Evolutionary conservation across 2,888 invertebrate species (phyloP).

Genomic region (Busseola fusca): DNA sequence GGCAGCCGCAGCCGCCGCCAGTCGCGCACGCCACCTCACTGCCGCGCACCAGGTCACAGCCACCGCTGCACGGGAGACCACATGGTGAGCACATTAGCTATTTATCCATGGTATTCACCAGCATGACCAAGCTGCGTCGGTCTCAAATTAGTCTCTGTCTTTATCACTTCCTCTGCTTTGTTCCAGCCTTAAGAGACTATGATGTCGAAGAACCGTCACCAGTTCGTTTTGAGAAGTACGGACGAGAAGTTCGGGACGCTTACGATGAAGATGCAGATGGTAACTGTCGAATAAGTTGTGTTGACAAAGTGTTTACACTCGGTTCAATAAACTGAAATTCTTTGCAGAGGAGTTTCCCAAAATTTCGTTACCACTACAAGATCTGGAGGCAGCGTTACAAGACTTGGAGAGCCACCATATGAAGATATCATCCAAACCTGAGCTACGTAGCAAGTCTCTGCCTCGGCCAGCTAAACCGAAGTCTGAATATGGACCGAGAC

Average conservation of each 20-base stretch:
- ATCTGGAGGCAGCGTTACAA: slow-evolving; percentile 82
- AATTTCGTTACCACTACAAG: slow-evolving; percentile 83
- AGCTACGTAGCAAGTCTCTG: slow-evolving; percentile 80
- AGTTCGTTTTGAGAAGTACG: slow-evolving; percentile 68
- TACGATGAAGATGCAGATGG: slow-evolving; percentile 76
- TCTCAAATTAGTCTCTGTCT: too few species aligned
- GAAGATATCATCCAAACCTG: slow-evolving; percentile 73
- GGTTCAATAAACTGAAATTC: not conserved
- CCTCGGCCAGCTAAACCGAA: slow-evolving; percentile 79
- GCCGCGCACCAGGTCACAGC: slow-evolving; percentile 75
- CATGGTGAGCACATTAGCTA: slow-evolving; percentile 56
- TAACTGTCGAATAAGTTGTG: slow-evolving; percentile 44
- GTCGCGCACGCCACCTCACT: slow-evolving; percentile 56
- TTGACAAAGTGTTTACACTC: not conserved
- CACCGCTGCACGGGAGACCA: slow-evolving; percentile 66
- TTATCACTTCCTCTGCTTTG: not conserved
- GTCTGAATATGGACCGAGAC: slow-evolving; percentile 76
- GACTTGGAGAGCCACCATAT: slow-evolving; percentile 81
- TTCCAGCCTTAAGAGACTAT: slow-evolving; percentile 71
- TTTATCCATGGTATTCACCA: not conserved
- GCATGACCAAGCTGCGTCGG: not conserved
- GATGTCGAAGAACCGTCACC: slow-evolving; percentile 74
- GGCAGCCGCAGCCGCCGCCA: slow-evolving; percentile 55
- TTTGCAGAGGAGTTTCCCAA: slow-evolving; percentile 82
- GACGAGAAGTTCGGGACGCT: slow-evolving; percentile 61